Percentiles rank a stretch among this genome's conserved stretches.
These are phyloP conservation scores for Phalera bucephala DNA, from an alignment of 2,888 invertebrate genomes.

Conservation along the genomic window DNA sequence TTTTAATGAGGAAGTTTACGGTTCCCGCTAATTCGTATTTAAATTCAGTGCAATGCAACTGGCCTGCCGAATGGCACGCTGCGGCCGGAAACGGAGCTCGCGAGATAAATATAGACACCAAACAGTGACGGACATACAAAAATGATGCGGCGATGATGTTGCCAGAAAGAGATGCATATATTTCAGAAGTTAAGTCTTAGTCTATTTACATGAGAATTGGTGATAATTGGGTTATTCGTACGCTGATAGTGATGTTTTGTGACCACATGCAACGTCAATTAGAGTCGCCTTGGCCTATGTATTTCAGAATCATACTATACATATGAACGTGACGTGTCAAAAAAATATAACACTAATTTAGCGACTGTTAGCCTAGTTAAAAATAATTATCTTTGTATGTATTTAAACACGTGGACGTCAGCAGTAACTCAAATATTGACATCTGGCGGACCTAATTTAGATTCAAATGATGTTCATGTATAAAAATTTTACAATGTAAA, in stretches of 20 bases:
- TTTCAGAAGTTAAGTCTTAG: constrained; percentile 38
- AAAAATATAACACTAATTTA: neutral
- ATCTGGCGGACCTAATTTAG: constrained; percentile 20
- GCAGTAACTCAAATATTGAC: neutral
- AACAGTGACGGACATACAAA: constrained; percentile 55
- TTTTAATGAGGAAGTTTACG: constrained; percentile 34
- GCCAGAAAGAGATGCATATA: constrained; percentile 39
- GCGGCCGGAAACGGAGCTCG: constrained; percentile 69
- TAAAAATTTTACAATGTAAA: constrained; percentile 40
- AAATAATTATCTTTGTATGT: neutral
- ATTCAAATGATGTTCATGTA: constrained; percentile 28
- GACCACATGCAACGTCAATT: neutral
- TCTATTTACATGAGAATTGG: constrained; percentile 42
- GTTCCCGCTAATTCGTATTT: constrained; percentile 53
- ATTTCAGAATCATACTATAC: neutral
- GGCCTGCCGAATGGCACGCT: constrained; percentile 44
- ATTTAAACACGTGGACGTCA: neutral
- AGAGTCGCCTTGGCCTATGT: neutral
- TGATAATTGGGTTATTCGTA: constrained; percentile 49
- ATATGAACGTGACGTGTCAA: neutral
- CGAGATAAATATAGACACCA: constrained; percentile 67
- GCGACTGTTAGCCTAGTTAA: neutral
- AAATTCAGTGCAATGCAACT: constrained; percentile 49
- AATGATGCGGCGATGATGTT: constrained; percentile 25
- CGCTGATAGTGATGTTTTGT: constrained; percentile 19